These are phyloP conservation scores for Podarcis siculus DNA, from an alignment of 2,797 vertebrate genomes.

Conservation along the genomic window DNA sequence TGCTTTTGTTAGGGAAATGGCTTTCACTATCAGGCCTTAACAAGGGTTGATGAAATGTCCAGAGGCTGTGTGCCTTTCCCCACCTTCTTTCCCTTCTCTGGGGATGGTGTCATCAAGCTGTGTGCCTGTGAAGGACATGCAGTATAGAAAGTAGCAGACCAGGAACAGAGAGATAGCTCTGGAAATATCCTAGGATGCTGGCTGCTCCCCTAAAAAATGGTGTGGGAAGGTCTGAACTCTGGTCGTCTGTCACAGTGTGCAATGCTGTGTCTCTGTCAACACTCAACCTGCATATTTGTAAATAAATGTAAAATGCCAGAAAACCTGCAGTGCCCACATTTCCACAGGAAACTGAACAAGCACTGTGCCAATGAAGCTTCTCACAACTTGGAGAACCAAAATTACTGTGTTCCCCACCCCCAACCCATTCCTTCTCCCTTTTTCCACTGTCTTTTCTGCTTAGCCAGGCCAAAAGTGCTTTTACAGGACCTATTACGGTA, in stretches of 20 bases:
- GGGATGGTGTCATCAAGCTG: too few species aligned
- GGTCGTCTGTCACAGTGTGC: background rate
- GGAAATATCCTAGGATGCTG: too few species aligned
- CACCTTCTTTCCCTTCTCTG: too few species aligned
- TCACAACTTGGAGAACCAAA: background rate
- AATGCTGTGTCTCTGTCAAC: background rate
- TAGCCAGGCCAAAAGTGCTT: background rate
- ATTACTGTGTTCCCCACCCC: background rate
- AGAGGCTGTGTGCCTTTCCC: too few species aligned
- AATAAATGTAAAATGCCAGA: background rate
- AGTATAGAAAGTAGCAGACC: too few species aligned
- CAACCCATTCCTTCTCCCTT: background rate
- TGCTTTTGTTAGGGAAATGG: too few species aligned
- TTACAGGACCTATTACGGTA: background rate
- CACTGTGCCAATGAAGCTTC: background rate
- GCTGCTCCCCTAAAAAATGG: too few species aligned
- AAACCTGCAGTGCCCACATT: background rate
- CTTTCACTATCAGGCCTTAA: too few species aligned
- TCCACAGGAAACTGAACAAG: background rate
- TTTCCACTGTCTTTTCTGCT: background rate
- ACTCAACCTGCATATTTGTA: background rate
- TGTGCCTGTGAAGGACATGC: too few species aligned
- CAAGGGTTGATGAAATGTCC: too few species aligned
- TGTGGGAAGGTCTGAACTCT: background rate
- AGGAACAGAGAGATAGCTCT: background rate